Percentiles rank a stretch among this genome's conserved stretches.
These are phyloP conservation scores for Drosophila tani DNA, from an alignment of 1,140 invertebrate species.

Conservation along the genomic window DNA sequence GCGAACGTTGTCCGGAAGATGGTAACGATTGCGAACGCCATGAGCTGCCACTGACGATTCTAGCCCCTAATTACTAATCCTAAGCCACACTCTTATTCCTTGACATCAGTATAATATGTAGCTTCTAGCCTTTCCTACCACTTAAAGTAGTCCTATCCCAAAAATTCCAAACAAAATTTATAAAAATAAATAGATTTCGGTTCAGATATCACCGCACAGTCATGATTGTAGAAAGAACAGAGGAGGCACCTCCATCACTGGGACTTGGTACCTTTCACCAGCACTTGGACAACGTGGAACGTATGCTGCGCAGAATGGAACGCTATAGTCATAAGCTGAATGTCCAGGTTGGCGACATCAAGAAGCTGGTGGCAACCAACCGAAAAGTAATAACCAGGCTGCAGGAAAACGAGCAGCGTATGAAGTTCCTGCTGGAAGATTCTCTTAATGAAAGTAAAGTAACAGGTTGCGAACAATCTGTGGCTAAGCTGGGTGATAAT, in stretches of 20 bases:
- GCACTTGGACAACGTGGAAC: slow-evolving; percentile 28
- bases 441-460: background rate
- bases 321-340: slow-evolving; percentile 26
- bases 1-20: slow-evolving; percentile 74
- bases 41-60: slow-evolving; percentile 59
- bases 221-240: slow-evolving; percentile 15
- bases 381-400: slow-evolving; percentile 6
- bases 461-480: background rate
- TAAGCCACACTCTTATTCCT: slow-evolving; percentile 16
- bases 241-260: background rate
- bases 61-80: background rate
- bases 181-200: slow-evolving; percentile 5
- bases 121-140: slow-evolving; percentile 1
- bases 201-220: background rate
- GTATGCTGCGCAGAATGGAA: slow-evolving; percentile 29
- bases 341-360: slow-evolving; percentile 21
- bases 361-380: slow-evolving; percentile 31
- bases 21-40: slow-evolving; percentile 71
- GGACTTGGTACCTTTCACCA: slow-evolving; percentile 9
- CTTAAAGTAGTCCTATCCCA: slow-evolving; percentile 18
- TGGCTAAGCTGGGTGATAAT: background rate
- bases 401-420: slow-evolving; percentile 3
- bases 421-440: slow-evolving; percentile 9
- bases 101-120: slow-evolving; percentile 19
- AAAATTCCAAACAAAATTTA: slow-evolving; percentile 37